Base-by-base conservation (phyloP, 1,140 invertebrate species). In the Latrodectus geometricus region DNA sequence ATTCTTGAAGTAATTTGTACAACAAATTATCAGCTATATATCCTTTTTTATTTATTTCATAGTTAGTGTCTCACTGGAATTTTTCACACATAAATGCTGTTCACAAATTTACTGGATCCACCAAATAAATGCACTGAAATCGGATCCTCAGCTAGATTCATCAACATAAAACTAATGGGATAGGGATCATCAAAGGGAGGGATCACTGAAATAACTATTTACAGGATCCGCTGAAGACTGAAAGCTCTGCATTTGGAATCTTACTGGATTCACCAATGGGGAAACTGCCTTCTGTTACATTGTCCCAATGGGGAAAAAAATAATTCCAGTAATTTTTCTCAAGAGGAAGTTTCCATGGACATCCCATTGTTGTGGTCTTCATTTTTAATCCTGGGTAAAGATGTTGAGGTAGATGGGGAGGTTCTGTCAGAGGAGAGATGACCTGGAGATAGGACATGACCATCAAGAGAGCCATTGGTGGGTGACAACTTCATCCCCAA, bases 271-370 rank as follows among this genome's bases (percentile, higher is more conserved):
- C 54, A 61, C 11, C 17, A 61, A 61, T 61, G 17, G 54, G 54
- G 54, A 61, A 61, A 61, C 17, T 17, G 54, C 54, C 54, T 35
- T 35, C 54, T 14, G 54, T 61, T 14, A 61, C 8, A 61, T 61
- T 61, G 11, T 61, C 54, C 17, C 54, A 11, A 61, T 17, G 11
- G 17, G 11, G 54, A 61, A 61, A 17, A n/a, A n/a, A 35, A 35
- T 14, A 61, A 61, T 61, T 14, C 11, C 11, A 61, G 54, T 61
- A 35, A 35, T 61, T 61, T 61, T 61, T 56, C 48, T 87, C 83
- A 87, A 50, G 85, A 56, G 8, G 76, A 73, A 20, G 85, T 87
- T 35, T 87, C 85, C 85, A 87, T 87, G 21, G 84, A 79, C 8
- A 87, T 23, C 9, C 49, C 8, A 52, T 21, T 80, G 7, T 23